Conservation (phyloP, 2,797 vertebrate genomes). For the Anomalospiza imberbis region DNA sequence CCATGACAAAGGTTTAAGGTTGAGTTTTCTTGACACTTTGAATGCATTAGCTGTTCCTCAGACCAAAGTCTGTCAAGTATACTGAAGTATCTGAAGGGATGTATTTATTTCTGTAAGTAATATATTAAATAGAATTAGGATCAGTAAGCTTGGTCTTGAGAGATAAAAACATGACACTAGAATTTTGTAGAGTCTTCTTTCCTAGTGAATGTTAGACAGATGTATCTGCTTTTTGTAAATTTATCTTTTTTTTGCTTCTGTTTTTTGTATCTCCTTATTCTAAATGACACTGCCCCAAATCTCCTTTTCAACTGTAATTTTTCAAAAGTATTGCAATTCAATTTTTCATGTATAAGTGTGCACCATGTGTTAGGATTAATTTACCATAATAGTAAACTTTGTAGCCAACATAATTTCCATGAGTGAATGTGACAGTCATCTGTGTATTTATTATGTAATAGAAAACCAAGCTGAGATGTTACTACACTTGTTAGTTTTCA, state of each 20-base stretch:
- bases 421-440: not conserved
- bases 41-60: constrained; percentile 9
- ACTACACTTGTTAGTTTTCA: not conserved
- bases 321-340: not conserved
- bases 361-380: not conserved
- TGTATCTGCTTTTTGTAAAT: not conserved
- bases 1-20: not conserved
- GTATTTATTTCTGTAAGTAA: constrained; percentile 7
- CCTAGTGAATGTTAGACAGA: not conserved
- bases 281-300: not conserved
- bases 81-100: not conserved
- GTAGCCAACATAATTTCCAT: not conserved
- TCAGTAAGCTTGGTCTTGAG: not conserved
- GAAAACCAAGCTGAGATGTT: not conserved
- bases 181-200: not conserved
- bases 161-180: not conserved
- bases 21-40: constrained; percentile 10
- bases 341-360: not conserved
- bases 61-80: constrained; percentile 12
- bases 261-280: not conserved
- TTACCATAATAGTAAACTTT: not conserved
- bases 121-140: not conserved
- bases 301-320: not conserved
- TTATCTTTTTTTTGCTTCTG: not conserved
- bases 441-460: not conserved